These are phyloP conservation scores for Pseudomyrmex dendroicus DNA, from an alignment of 1,140 invertebrate species.

Conservation along the genomic window DNA sequence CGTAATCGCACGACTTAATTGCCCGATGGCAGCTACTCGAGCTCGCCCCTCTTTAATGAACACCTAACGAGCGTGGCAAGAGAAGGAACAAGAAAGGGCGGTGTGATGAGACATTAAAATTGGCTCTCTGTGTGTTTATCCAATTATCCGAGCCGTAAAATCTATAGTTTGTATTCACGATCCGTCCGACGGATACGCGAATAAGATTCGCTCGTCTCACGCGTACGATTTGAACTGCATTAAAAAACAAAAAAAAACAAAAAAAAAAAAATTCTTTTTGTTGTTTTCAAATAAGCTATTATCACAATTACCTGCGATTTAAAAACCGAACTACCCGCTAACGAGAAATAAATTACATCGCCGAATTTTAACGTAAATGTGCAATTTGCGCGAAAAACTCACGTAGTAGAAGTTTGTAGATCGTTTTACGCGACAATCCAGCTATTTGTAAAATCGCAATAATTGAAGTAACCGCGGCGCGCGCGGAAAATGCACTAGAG, in stretches of 20 bases:
- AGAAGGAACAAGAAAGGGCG: background rate
- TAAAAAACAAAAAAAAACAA: background rate
- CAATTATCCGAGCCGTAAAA: constrained; percentile 34
- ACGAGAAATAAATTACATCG: background rate
- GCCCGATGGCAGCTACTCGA: too few relatives aligned
- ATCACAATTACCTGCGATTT: too few relatives aligned
- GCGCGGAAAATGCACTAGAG: constrained; percentile 30
- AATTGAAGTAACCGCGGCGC: background rate
- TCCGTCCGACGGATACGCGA: background rate
- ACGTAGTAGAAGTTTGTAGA: too few relatives aligned
- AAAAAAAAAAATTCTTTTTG: too few relatives aligned
- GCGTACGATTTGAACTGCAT: background rate
- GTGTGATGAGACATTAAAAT: constrained; percentile 61
- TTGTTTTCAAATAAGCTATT: too few relatives aligned
- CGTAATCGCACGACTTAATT: too few relatives aligned
- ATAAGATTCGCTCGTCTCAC: background rate
- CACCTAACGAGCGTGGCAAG: constrained; percentile 48
- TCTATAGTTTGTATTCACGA: constrained; percentile 39
- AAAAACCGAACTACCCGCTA: too few relatives aligned
- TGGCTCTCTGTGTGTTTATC: constrained; percentile 50
- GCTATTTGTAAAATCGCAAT: constrained; percentile 2
- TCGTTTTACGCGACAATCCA: background rate
- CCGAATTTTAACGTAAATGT: too few relatives aligned
- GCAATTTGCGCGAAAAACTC: too few relatives aligned
- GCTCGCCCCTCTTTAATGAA: too few relatives aligned